These are phyloP conservation scores for Drosophila quinaria DNA, from an alignment of 2,888 invertebrate genomes.

Conservation along the genomic window DNA sequence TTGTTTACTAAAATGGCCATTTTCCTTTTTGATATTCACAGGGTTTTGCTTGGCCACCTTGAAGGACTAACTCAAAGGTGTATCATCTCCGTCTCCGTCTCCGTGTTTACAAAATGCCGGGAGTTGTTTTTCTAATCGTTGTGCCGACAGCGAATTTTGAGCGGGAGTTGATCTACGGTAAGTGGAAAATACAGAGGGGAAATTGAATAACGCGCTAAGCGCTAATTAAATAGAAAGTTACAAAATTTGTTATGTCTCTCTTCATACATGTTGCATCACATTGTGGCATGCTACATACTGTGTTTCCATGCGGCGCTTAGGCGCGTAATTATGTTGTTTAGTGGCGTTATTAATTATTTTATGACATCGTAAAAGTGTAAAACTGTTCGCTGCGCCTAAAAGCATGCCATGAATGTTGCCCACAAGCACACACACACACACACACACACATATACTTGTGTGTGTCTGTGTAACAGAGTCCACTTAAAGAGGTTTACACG, in stretches of 20 bases:
- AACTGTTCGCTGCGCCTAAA: constrained; percentile 71
- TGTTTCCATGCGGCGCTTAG: constrained; percentile 59
- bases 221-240: constrained; percentile 77
- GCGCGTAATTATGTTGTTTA: constrained; percentile 80
- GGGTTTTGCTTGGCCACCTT: background rate
- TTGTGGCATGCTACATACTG: constrained; percentile 46
- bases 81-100: background rate
- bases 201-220: constrained; percentile 67
- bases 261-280: constrained; percentile 30
- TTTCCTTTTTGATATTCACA: constrained; percentile 48
- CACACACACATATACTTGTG: constrained; percentile 17
- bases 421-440: constrained; percentile 28
- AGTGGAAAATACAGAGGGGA: constrained; percentile 51
- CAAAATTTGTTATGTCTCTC: constrained; percentile 63
- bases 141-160: constrained; percentile 90
- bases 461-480: background rate
- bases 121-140: constrained; percentile 90
- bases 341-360: constrained; percentile 82
- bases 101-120: constrained; percentile 86
- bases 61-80: background rate
- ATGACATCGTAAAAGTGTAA: constrained; percentile 75
- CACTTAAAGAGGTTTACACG: constrained; percentile 46
- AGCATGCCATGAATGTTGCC: constrained; percentile 66
- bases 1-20: constrained; percentile 64
- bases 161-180: constrained; percentile 86